These are phyloP conservation scores for Cetoscarus ocellatus DNA, from an alignment of 2,797 vertebrate species.

Conservation along the genomic window DNA sequence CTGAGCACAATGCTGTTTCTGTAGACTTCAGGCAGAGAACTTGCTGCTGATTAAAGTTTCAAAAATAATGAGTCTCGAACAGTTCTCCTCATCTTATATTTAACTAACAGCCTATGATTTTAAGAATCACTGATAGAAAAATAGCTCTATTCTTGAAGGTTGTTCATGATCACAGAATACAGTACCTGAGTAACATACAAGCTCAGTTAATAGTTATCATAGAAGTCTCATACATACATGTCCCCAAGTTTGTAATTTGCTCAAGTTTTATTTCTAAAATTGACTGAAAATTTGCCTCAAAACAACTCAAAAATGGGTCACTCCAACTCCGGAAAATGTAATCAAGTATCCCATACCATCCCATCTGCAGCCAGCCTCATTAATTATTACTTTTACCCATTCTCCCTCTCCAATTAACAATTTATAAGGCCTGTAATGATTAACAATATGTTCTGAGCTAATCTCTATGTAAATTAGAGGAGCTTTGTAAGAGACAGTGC, in stretches of 20 bases:
- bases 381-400: constrained; percentile 81
- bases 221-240: neutral
- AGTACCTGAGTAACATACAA: neutral
- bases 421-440: constrained; percentile 82
- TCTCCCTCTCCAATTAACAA: constrained; percentile 75
- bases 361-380: constrained; percentile 79
- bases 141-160: neutral
- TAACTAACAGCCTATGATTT: no score
- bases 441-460: constrained; percentile 72
- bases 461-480: constrained; percentile 72
- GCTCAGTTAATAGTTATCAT: neutral
- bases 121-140: no score
- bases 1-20: constrained; percentile 10
- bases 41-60: constrained; percentile 11
- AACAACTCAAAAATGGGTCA: constrained; percentile 61
- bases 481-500: constrained; percentile 57
- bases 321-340: constrained; percentile 69
- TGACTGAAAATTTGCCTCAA: neutral
- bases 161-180: neutral
- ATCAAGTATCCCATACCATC: constrained; percentile 70
- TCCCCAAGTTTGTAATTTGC: neutral
- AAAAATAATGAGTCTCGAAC: neutral
- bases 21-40: neutral
- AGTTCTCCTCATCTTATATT: neutral
- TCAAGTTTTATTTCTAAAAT: neutral